Evolutionary conservation across 2,888 invertebrate species (phyloP), one percentile per base, ranked within the genome.

Genomic region (Drosophila pseudotakahashii): DNA sequence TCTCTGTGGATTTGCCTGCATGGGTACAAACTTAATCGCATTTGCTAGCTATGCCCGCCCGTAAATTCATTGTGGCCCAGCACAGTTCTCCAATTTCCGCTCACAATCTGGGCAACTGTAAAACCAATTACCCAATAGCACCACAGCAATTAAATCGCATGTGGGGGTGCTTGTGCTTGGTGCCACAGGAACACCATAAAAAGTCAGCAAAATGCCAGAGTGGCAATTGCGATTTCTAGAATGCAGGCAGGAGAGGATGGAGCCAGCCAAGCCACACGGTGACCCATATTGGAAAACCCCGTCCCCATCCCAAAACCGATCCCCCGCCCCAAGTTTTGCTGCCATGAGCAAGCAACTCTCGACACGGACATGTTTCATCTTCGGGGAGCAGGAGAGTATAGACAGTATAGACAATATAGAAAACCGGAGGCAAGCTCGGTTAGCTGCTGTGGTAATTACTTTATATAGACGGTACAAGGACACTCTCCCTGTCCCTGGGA

Each of bases 141-240:
- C 67, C 71, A 60, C 45, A 53, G 52, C 83, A 82, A 82, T 82
- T 77, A 76, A 82, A 80, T 64, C 37, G 52, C 47, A 32, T 32
- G 36, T 70, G 59, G 32, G 59, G 32, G 42, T 26, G 69, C 34
- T 14, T 48, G 34, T 16, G 16, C 23, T 10, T 23, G 37, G 26
- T 54, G 19, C 26, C 67, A 53, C 48, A 59, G 66, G 75, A 77
- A 53, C 39, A 58, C 45, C 61, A 62, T 71, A 55, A 48, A 44
- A 57, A 44, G 26, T 36, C 44, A 32, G n/a, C 16, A 42, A 53
- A 53, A 75, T 16, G 39, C 67, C 66, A 70, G 73, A 77, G 70
- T 71, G 67, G 47, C 75, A 70, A 77, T 72, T 71, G 82, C 73
- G 55, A 69, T 73, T 81, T 57, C 44, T 75, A 73, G 53, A 69